These are phyloP conservation scores for Ormyrus labotus DNA, from an alignment of 2,888 invertebrate genomes.

Conservation along the genomic window DNA sequence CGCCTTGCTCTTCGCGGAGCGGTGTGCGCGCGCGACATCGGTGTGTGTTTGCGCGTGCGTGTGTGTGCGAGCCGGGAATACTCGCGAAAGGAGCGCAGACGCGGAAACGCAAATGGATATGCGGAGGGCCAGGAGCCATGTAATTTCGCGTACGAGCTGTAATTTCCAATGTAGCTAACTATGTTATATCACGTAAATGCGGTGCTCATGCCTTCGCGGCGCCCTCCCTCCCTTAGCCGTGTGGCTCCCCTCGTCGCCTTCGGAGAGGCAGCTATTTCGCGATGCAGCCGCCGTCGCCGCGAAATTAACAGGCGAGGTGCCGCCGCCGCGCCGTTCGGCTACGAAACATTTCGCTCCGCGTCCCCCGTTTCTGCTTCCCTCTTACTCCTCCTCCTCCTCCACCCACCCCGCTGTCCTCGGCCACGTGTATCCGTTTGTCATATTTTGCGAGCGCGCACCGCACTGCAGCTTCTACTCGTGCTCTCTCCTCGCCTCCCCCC, in stretches of 20 bases:
- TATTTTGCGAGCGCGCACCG: slow-evolving; percentile 22
- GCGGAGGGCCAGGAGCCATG: slow-evolving; percentile 55
- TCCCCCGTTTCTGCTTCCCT: neutral
- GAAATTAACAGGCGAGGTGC: too few species aligned
- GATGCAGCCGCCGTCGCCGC: slow-evolving; percentile 55
- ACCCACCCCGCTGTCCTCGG: neutral
- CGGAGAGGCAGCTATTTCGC: slow-evolving; percentile 46
- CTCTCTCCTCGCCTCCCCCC: slow-evolving; percentile 16
- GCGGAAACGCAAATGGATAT: slow-evolving; percentile 56
- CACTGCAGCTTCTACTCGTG: slow-evolving; percentile 30
- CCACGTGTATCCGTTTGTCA: slow-evolving; percentile 36
- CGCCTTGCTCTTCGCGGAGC: slow-evolving; percentile 1
- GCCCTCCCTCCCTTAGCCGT: slow-evolving; percentile 20
- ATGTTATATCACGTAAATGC: slow-evolving; percentile 61
- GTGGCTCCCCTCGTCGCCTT: neutral
- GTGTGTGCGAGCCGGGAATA: neutral
- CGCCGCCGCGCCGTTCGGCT: slow-evolving; percentile 27
- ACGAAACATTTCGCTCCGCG: neutral
- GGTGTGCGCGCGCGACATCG: neutral
- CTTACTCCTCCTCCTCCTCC: neutral
- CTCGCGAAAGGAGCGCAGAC: slow-evolving; percentile 12
- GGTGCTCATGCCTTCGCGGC: slow-evolving; percentile 45
- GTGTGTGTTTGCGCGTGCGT: neutral
- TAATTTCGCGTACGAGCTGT: slow-evolving; percentile 65
- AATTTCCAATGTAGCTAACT: slow-evolving; percentile 64